phyloP scores from a whole-genome alignment of 2,888 invertebrate genomes.

The Cryptus armator region DNA sequence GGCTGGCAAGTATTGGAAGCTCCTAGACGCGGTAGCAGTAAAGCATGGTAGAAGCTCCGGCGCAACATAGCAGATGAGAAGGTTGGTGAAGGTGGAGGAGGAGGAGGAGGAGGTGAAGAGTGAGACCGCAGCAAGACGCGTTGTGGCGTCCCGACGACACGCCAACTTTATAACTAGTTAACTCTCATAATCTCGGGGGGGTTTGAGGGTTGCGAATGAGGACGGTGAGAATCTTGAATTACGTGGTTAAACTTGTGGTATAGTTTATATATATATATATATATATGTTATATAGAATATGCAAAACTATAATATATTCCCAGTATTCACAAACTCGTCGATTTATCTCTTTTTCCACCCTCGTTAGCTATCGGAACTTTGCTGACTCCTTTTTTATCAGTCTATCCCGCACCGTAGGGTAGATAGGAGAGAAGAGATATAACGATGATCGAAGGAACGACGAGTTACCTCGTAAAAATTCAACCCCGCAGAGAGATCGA shows the following conservation, averaged over 20 bases:
- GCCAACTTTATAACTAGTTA: slow-evolving; percentile 66
- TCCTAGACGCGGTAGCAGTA: slow-evolving; percentile 25
- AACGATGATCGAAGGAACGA: slow-evolving; percentile 2
- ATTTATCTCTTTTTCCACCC: slow-evolving; percentile 34
- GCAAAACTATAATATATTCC: slow-evolving; percentile 34
- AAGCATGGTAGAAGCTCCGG: slow-evolving; percentile 4
- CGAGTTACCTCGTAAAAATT: slow-evolving; percentile 15
- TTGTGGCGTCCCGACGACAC: slow-evolving; percentile 58
- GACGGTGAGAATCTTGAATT: slow-evolving; percentile 46
- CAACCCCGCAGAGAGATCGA: slow-evolving; percentile 6
- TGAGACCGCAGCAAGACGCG: slow-evolving; percentile 44
- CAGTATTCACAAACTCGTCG: slow-evolving; percentile 25
- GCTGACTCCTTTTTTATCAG: neutral
- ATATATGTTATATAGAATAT: slow-evolving; percentile 8
- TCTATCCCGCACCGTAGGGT: neutral
- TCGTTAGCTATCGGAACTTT: slow-evolving; percentile 18
- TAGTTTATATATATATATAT: slow-evolving; percentile 18
- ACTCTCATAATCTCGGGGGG: slow-evolving; percentile 57
- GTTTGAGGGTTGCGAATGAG: slow-evolving; percentile 42
- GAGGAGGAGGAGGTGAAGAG: slow-evolving; percentile 11
- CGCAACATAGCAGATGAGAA: slow-evolving; percentile 22
- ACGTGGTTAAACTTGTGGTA: slow-evolving; percentile 42
- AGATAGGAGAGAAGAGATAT: neutral
- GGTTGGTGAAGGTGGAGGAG: slow-evolving; percentile 5
- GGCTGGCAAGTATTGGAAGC: slow-evolving; percentile 59